Conservation (phyloP, 2,797 vertebrate species). For the Amblyraja radiata region DNA sequence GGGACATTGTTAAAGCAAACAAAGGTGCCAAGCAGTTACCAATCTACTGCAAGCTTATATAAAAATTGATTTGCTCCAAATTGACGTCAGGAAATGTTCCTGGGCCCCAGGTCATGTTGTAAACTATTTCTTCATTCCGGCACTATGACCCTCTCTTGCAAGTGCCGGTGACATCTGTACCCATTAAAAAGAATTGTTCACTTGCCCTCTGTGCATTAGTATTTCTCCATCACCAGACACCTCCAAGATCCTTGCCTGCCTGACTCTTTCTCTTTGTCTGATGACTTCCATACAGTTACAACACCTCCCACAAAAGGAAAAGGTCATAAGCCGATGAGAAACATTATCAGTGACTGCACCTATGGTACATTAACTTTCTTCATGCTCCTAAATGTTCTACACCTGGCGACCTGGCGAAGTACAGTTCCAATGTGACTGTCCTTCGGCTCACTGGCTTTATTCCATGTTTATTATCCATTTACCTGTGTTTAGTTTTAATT, state of each 20-base stretch:
- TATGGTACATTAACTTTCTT: not conserved
- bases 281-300: not conserved
- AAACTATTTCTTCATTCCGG: not conserved
- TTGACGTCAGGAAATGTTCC: not conserved
- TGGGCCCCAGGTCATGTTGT: not conserved
- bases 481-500: too few relatives aligned
- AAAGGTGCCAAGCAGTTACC: not conserved
- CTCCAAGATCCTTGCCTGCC: not conserved
- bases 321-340: not conserved
- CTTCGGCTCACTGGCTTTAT: not conserved
- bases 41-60: not conserved
- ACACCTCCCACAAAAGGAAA: not conserved
- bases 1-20: not conserved
- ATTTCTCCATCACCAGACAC: not conserved
- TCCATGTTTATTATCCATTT: not conserved
- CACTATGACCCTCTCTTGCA: not conserved
- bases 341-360: not conserved
- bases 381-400: not conserved
- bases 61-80: not conserved
- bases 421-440: not conserved
- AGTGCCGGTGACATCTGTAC: not conserved
- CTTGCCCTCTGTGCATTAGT: not conserved
- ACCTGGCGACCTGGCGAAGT: not conserved
- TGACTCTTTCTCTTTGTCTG: not conserved
- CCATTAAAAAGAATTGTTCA: too few relatives aligned